Evolutionary conservation across 2,888 invertebrate genomes (phyloP).

Genomic region (Odontocolon sp.): DNA sequence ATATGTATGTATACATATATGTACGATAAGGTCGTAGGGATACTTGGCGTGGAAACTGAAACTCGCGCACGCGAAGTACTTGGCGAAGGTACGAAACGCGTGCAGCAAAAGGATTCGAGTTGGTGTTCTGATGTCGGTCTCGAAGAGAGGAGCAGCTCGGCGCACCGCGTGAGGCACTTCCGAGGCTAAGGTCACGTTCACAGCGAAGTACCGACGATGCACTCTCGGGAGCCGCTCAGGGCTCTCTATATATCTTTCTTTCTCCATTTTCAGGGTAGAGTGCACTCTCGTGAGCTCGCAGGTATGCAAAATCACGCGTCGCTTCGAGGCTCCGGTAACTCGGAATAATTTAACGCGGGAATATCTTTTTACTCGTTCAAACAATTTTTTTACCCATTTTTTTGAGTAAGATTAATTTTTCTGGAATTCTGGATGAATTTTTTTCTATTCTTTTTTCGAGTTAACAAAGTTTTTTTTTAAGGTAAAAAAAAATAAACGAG

Average conservation of each 20-base stretch:
- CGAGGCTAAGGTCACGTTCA: slow-evolving; percentile 66
- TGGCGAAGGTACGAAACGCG: slow-evolving; percentile 32
- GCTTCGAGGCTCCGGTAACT: slow-evolving; percentile 54
- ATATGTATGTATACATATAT: background rate
- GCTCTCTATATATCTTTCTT: slow-evolving; percentile 44
- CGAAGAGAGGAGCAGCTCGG: background rate
- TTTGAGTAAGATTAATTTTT: no score
- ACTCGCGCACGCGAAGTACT: slow-evolving; percentile 49
- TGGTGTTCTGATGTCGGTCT: slow-evolving; percentile 31
- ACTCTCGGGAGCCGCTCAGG: slow-evolving; percentile 30
- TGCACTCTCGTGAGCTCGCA: slow-evolving; percentile 52
- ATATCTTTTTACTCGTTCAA: background rate
- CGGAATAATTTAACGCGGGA: slow-evolving; percentile 46
- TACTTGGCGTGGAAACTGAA: slow-evolving; percentile 42
- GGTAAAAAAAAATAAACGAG: background rate
- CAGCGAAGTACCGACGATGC: slow-evolving; percentile 58
- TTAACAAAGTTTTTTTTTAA: background rate
- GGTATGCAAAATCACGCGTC: slow-evolving; percentile 52
- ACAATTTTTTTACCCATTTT: background rate
- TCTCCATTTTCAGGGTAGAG: slow-evolving; percentile 35
- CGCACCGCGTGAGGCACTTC: slow-evolving; percentile 56
- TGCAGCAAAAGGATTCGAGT: slow-evolving; percentile 26
- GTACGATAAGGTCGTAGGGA: background rate
- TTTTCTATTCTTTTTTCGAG: no score
- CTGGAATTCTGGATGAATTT: no score